These are phyloP conservation scores for Ditula angustiorana DNA, from an alignment of 2,888 invertebrate genomes.

Conservation along the genomic window DNA sequence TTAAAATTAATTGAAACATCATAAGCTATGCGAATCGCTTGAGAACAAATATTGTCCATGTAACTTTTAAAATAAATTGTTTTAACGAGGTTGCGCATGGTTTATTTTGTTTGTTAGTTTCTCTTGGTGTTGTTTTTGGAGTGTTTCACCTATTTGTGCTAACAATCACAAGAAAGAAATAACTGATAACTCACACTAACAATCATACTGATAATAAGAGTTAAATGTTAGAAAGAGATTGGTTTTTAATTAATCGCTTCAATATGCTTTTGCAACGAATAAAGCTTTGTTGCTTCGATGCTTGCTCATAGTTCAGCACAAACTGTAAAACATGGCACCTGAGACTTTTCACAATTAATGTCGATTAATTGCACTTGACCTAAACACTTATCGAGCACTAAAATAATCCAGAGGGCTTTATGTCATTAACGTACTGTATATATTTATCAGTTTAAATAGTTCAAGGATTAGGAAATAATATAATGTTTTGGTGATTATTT, in stretches of 20 bases:
- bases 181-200: constrained; percentile 20
- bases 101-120: constrained; percentile 20
- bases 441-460: constrained; percentile 11
- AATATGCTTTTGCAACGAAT: constrained; percentile 16
- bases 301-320: background rate
- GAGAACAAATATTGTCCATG: background rate
- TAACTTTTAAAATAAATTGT: background rate
- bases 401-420: constrained; percentile 1
- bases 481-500: constrained; percentile 1
- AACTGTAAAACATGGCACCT: background rate
- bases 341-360: background rate
- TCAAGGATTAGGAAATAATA: constrained; percentile 12
- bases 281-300: constrained; percentile 28
- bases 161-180: constrained; percentile 8
- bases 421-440: background rate
- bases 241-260: constrained; percentile 20
- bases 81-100: constrained; percentile 15
- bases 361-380: constrained; percentile 6
- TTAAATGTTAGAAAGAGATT: too few relatives aligned
- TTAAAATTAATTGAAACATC: background rate
- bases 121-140: constrained; percentile 11
- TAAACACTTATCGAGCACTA: constrained; percentile 2
- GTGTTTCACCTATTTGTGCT: constrained; percentile 12
- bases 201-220: constrained; percentile 19
- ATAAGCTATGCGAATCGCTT: constrained; percentile 20